Conservation (phyloP, 2,797 vertebrate species). For the Megalops cyprinoides region DNA sequence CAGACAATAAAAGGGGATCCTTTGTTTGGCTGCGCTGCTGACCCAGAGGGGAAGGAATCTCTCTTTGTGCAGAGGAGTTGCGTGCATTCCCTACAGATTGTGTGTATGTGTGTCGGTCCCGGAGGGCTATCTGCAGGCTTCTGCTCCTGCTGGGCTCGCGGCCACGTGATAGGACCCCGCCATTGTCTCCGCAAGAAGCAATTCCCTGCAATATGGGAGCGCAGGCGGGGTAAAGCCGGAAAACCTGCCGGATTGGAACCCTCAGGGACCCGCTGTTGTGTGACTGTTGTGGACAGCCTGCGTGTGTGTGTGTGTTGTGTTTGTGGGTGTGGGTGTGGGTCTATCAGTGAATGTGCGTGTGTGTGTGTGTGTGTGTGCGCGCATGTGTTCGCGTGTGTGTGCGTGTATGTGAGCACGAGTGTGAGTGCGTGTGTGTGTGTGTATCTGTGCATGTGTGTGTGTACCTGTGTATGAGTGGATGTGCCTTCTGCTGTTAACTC, state of each 20-base stretch:
- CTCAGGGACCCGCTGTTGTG: too few relatives aligned
- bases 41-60: conserved; percentile 49
- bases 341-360: neutral
- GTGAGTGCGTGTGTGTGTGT: conserved; percentile 2
- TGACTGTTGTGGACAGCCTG: conserved; percentile 22
- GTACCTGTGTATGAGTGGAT: conserved; percentile 33
- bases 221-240: too few relatives aligned
- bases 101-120: conserved; percentile 29
- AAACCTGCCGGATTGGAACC: too few relatives aligned
- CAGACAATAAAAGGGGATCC: conserved; percentile 59
- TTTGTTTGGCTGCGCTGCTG: conserved; percentile 54
- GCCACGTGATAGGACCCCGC: too few relatives aligned
- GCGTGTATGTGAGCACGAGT: conserved; percentile 20
- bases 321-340: conserved; percentile 25
- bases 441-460: conserved; percentile 30
- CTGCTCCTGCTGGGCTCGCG: too few relatives aligned
- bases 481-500: neutral
- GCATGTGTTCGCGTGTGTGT: neutral
- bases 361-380: neutral
- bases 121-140: too few relatives aligned
- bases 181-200: too few relatives aligned
- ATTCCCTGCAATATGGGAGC: too few relatives aligned
- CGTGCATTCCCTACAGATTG: neutral
- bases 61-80: neutral
- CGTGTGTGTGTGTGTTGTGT: conserved; percentile 22